Base-by-base conservation (phyloP, 2,797 vertebrate genomes). In the Syndactyla subalaris region DNA sequence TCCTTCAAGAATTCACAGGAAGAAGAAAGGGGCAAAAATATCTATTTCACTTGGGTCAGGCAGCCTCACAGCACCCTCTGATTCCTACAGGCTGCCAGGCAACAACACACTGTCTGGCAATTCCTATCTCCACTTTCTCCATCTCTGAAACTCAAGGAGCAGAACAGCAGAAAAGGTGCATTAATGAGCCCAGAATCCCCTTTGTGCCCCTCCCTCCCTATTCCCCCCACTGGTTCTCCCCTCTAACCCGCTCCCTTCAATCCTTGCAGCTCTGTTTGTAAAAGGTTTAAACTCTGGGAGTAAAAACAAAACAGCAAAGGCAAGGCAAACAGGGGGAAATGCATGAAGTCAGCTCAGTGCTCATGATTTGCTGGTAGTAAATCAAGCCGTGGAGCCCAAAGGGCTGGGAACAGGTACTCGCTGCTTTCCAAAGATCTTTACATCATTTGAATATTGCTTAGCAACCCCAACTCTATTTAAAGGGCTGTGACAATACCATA, bases 401-500 rank as follows among this genome's bases (percentile, higher is more conserved):
- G 85, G 73, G 45, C 66, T 75, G 73, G 55, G 89, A 95, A 78
- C 93, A 95, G 94, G 95, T 95, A 95, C 72, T 88, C 71, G 32
- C 16, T 52, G 77, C 90, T 70, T 95, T 86, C 85, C 55, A 71
- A 86, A 95, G 68, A 82, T 88, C 90, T 86, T 72, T 10, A 73
- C 78, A 48, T 17, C 51, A 95, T 96, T 93, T 96, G 90, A 97
- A 94, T 96, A 96, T 95, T 92, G 95, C 95, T 93, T 96, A 96
- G 96, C 95, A 96, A 96, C 95, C 77, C 68, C 65, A 41, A 80
- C 87, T 68, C 76, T 94, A 91, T 94, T 95, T 95, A 88, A 96
- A 94, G 81, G 65, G 70, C 73, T 93, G 58, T 75, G 89, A 88
- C 89, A 95, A 91, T 74, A 94, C 81, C 87, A 61, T 75, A 95